phyloP scores from a whole-genome alignment of 35 echinoderm and acorn worm species.

The Ophiothrix spiculata region DNA sequence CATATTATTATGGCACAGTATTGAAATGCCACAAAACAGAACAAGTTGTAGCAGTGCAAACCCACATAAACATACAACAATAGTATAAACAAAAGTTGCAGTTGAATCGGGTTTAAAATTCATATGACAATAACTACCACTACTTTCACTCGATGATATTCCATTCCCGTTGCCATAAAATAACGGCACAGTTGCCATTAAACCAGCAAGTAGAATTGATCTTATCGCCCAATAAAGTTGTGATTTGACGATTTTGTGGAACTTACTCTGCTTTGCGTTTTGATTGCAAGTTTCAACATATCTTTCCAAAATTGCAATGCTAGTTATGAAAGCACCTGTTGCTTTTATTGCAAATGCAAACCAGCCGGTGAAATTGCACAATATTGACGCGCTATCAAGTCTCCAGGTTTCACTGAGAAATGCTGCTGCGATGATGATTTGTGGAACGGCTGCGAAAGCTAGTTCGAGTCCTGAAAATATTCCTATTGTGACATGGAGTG shows the following conservation, averaged over 20 bases:
- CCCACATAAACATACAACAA: conserved; percentile 13
- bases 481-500: not conserved
- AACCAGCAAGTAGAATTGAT: not conserved
- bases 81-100: conserved; percentile 12
- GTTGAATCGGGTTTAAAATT: conserved; percentile 15
- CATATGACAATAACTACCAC: conserved; percentile 57
- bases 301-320: conserved; percentile 11
- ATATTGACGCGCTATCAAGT: not conserved
- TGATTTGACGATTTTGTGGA: not conserved
- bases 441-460: not conserved
- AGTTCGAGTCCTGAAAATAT: not conserved
- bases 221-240: not conserved
- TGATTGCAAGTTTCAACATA: conserved; percentile 24
- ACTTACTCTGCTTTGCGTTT: no score
- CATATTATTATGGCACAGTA: conserved; percentile 34
- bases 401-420: not conserved
- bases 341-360: conserved; percentile 23
- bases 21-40: conserved; percentile 31
- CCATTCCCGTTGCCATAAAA: conserved; percentile 10
- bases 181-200: conserved; percentile 43
- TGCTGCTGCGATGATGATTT: not conserved
- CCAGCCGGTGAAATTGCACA: conserved; percentile 57
- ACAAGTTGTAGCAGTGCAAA: conserved; percentile 53
- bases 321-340: conserved; percentile 13
- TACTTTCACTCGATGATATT: conserved; percentile 31